A percentile compares a stretch with the other conserved stretches of the same genome.
phyloP scores from a whole-genome alignment of 2,888 invertebrate genomes.

The Leptopilina drosophilae region DNA sequence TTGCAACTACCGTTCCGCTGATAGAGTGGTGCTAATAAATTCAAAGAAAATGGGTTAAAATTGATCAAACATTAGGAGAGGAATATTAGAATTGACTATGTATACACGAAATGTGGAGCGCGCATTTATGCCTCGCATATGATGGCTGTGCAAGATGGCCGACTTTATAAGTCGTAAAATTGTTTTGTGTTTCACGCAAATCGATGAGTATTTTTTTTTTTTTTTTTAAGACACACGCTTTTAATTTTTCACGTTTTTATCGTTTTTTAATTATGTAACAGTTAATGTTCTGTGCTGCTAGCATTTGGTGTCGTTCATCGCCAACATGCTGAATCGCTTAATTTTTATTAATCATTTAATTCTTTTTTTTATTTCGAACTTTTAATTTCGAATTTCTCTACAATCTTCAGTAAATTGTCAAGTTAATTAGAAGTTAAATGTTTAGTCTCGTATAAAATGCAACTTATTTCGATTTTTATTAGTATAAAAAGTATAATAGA shows the following conservation, averaged over 20 bases:
- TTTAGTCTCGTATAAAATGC: too few relatives aligned
- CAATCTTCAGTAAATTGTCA: too few relatives aligned
- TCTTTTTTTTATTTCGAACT: too few relatives aligned
- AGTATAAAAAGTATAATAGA: too few relatives aligned
- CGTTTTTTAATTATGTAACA: too few relatives aligned
- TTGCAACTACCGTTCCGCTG: not conserved
- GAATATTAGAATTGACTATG: slow-evolving; percentile 47
- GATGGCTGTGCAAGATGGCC: slow-evolving; percentile 75
- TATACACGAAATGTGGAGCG: slow-evolving; percentile 70
- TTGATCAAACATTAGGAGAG: not conserved
- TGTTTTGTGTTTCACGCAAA: slow-evolving; percentile 61
- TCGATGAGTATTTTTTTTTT: slow-evolving; percentile 71
- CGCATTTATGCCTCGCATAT: slow-evolving; percentile 54
- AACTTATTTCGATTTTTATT: too few relatives aligned
- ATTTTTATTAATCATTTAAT: too few relatives aligned
- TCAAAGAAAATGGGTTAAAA: not conserved
- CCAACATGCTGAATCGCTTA: too few relatives aligned
- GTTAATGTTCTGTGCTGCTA: too few relatives aligned
- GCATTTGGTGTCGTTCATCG: too few relatives aligned
- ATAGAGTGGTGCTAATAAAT: not conserved
- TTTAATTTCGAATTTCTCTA: too few relatives aligned
- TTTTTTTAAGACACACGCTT: slow-evolving; percentile 60
- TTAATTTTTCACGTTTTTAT: not conserved
- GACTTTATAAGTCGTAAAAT: slow-evolving; percentile 74
- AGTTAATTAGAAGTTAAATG: too few relatives aligned